phyloP scores from a whole-genome alignment of 2,113 vertebrate species.

The Chlamydotis undulata region DNA sequence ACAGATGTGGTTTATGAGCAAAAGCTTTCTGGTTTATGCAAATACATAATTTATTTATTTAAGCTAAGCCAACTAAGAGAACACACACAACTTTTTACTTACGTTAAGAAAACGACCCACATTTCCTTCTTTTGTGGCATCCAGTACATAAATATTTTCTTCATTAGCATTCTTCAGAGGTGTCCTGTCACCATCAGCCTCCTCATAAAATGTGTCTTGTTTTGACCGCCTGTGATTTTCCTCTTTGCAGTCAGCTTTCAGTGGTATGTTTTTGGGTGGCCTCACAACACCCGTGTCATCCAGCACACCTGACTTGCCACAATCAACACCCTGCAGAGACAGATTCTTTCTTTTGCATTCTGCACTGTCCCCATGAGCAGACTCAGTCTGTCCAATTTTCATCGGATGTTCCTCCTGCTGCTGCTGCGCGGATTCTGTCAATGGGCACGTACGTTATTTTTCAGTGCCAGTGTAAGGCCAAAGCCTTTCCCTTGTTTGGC shows the following conservation, averaged over 20 bases:
- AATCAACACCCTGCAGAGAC: background rate
- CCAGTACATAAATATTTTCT: conserved; percentile 76
- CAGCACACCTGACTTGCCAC: background rate
- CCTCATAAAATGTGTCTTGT: background rate
- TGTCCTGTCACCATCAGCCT: background rate
- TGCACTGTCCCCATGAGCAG: background rate
- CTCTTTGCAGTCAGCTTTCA: background rate
- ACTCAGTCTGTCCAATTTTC: background rate
- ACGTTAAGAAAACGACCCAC: conserved; percentile 94
- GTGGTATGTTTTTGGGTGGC: background rate
- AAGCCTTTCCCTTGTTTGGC: background rate
- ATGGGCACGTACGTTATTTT: background rate
- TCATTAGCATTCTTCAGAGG: background rate
- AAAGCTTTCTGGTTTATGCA: background rate
- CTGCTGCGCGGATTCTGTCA: conserved; percentile 32
- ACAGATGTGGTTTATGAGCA: background rate
- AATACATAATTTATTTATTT: background rate
- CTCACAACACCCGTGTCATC: background rate
- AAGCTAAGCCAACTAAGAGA: background rate
- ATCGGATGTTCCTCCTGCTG: background rate
- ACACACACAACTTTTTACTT: conserved; percentile 48
- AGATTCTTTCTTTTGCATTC: conserved; percentile 15
- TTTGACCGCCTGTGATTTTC: background rate
- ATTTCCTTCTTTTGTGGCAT: conserved; percentile 93
- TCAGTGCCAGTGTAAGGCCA: background rate